Conservation (phyloP, 2,113 vertebrate species). For the Oryzias woworae region DNA sequence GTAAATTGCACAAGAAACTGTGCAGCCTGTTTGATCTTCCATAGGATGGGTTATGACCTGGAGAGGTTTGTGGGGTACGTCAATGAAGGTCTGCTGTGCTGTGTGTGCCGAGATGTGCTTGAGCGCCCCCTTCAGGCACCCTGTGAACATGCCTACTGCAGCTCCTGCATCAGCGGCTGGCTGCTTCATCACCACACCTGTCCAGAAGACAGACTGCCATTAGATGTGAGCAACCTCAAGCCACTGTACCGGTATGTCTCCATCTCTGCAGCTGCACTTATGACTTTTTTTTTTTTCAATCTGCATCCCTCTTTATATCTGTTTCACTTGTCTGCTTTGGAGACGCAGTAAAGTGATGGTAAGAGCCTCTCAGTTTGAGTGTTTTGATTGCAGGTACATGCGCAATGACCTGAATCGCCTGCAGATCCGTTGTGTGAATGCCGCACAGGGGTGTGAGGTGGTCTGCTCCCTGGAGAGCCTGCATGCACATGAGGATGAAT, state of each 20-base stretch:
- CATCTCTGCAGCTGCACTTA: neutral
- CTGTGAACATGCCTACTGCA: slow-evolving; percentile 88
- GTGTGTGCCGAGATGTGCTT: slow-evolving; percentile 86
- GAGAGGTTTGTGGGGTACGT: slow-evolving; percentile 90
- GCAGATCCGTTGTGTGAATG: slow-evolving; percentile 85
- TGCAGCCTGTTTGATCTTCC: neutral
- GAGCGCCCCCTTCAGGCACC: slow-evolving; percentile 88
- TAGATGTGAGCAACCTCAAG: slow-evolving; percentile 79
- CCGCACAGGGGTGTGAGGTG: slow-evolving; percentile 81
- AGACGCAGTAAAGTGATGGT: neutral
- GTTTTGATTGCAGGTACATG: slow-evolving; percentile 82
- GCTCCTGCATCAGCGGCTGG: slow-evolving; percentile 86
- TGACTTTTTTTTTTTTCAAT: neutral
- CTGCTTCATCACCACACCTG: slow-evolving; percentile 85
- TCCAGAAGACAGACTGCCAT: slow-evolving; percentile 84
- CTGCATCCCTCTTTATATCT: neutral
- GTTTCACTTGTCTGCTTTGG: too few species aligned
- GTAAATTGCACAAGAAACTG: neutral
- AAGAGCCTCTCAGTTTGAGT: neutral
- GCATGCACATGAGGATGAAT: slow-evolving; percentile 84
- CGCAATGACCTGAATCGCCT: slow-evolving; percentile 87
- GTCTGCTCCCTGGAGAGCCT: slow-evolving; percentile 85
- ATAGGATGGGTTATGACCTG: slow-evolving; percentile 86
- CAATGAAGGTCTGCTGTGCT: slow-evolving; percentile 88
- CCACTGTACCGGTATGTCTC: slow-evolving; percentile 82